Evolutionary conservation across 1,140 invertebrate genomes (phyloP), one percentile per base, ranked within the genome.

Genomic region (Rhopalosiphum padi): DNA sequence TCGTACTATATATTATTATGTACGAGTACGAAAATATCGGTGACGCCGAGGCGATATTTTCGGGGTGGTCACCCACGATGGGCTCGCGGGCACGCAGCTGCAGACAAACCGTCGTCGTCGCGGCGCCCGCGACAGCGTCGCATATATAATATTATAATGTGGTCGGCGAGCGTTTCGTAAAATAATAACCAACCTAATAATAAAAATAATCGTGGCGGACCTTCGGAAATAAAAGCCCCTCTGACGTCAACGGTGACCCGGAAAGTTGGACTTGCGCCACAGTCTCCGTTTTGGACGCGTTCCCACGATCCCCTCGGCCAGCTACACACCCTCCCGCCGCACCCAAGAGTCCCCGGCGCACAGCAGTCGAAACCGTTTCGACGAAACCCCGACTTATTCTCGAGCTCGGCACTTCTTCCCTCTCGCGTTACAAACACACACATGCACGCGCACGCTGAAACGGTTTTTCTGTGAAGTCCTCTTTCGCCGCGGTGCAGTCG

Each of bases 171-270:
- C 30, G 60, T 77, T 77, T 77, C 60, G 60, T 77, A 77, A n/a
- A 77, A 77, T 77, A 48, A 87, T 46, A 48, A 48, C 86, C 87
- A 55, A 23, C 25, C 22, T 89, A 53, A 87, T 85, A 90, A 90
- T 86, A 93, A 86, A 86, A 93, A 93, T 93, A 93, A 93, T 93
- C 43, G 89, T 23, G 22, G 60, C 55, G 91, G 91, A 93, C 91
- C 91, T 93, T 93, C 91, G 91, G 82, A 86, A 93, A 93, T 93
- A 86, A 93, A 93, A 83, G 91, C 91, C 90, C 68, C 82, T 86
- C 91, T 93, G 91, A 93, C 91, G 91, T 93, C 91, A 93, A 93
- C 82, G 82, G 82, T 93, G 91, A 93, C 91, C 91, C 91, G 91
- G 48, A 86, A 53, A 86, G 25, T 93, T 93, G 91, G 91, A 93